phyloP scores from a whole-genome alignment of 1,140 invertebrate species.

The Thaumatotibia leucotreta region DNA sequence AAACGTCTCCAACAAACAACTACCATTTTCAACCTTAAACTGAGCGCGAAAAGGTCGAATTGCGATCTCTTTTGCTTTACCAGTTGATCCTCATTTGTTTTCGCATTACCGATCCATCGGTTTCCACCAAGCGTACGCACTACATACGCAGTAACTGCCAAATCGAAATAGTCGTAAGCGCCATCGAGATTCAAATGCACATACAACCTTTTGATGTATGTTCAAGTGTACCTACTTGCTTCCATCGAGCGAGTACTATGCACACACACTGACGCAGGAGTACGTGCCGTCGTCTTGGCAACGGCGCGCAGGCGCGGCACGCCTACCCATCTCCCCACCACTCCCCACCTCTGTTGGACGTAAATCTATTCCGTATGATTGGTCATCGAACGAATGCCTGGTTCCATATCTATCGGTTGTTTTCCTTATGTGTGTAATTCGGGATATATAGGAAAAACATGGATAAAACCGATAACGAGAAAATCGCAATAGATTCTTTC shows the following conservation, averaged over 20 bases:
- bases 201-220: background rate
- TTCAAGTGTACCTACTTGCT: background rate
- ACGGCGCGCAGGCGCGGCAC: constrained; percentile 69
- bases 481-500: no score
- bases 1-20: background rate
- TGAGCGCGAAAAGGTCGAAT: background rate
- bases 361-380: constrained; percentile 59
- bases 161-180: background rate
- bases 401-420: constrained; percentile 25
- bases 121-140: background rate
- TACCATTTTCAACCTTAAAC: background rate
- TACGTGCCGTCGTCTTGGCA: constrained; percentile 73
- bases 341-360: constrained; percentile 29
- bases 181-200: background rate
- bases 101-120: background rate
- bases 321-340: constrained; percentile 47
- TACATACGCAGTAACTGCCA: background rate
- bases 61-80: background rate
- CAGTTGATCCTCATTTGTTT: background rate
- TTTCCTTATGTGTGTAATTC: constrained; percentile 25
- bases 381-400: constrained; percentile 49
- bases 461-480: no score
- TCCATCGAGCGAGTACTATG: constrained; percentile 8
- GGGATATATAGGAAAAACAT: background rate
- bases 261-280: constrained; percentile 39